Conservation (phyloP, 2,113 vertebrate genomes). For the Cyanoderma ruficeps region DNA sequence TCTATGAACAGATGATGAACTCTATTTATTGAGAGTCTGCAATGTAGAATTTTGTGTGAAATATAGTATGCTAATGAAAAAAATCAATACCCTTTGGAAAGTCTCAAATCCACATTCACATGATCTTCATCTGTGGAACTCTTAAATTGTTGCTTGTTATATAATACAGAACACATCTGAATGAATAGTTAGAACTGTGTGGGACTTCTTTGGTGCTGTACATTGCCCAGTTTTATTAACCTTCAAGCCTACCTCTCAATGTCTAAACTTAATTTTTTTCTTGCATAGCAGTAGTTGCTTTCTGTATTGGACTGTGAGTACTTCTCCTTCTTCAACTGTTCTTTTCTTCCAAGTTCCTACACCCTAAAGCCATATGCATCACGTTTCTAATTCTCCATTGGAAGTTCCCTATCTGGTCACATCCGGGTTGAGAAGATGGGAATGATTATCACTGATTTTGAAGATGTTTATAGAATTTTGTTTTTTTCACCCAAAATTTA, state of each 20-base stretch:
- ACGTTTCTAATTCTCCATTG: not conserved
- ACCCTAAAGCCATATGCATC: not conserved
- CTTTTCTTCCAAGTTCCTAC: not conserved
- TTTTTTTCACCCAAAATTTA: not conserved
- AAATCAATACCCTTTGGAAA: not conserved
- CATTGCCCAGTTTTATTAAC: not conserved
- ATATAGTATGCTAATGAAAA: not conserved
- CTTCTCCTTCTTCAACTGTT: not conserved
- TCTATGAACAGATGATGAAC: not conserved
- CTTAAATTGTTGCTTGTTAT: not conserved
- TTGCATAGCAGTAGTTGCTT: not conserved
- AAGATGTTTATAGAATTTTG: not conserved
- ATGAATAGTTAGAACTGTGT: not conserved
- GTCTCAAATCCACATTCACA: not conserved
- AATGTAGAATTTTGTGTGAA: not conserved
- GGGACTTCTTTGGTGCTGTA: not conserved
- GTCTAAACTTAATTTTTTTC: not conserved
- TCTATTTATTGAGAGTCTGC: not conserved
- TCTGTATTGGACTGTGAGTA: not conserved
- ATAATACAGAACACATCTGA: not conserved
- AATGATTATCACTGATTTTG: not conserved
- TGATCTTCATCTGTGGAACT: not conserved
- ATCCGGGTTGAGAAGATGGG: not conserved
- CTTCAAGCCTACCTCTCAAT: not conserved
- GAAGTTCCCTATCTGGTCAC: not conserved